phyloP scores from a whole-genome alignment of 2,113 vertebrate species.

The Pollimyrus isidori region DNA sequence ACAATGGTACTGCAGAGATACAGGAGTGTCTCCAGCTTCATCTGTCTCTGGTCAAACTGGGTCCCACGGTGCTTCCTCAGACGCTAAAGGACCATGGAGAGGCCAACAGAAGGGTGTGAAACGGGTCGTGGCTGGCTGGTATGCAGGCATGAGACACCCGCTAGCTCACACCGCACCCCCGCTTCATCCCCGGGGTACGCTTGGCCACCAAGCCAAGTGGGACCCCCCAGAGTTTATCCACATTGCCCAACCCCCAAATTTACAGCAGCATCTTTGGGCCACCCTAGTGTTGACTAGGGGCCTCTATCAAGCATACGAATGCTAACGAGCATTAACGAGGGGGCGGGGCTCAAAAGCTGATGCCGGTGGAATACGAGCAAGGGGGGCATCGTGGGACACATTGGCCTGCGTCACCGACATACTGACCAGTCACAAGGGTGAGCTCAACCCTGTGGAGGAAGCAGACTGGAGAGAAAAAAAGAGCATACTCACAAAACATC shows the following conservation, averaged over 20 bases:
- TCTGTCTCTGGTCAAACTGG: background rate
- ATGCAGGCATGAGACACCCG: background rate
- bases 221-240: background rate
- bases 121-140: background rate
- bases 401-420: background rate
- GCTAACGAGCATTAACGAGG: background rate
- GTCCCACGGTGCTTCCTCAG: background rate
- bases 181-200: background rate
- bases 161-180: background rate
- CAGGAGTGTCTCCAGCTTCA: background rate
- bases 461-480: background rate
- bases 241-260: background rate
- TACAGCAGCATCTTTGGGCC: background rate
- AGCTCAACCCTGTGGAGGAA: background rate
- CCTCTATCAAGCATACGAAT: background rate
- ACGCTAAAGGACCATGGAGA: background rate
- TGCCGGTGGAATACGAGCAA: background rate
- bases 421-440: background rate
- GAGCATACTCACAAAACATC: constrained; percentile 53
- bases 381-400: background rate
- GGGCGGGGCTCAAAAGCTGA: background rate
- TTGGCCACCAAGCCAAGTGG: background rate
- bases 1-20: background rate
- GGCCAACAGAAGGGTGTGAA: too few relatives aligned
- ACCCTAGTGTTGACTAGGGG: background rate